phyloP scores from a whole-genome alignment of 2,888 invertebrate genomes.

The Agrilus cyanescens region DNA sequence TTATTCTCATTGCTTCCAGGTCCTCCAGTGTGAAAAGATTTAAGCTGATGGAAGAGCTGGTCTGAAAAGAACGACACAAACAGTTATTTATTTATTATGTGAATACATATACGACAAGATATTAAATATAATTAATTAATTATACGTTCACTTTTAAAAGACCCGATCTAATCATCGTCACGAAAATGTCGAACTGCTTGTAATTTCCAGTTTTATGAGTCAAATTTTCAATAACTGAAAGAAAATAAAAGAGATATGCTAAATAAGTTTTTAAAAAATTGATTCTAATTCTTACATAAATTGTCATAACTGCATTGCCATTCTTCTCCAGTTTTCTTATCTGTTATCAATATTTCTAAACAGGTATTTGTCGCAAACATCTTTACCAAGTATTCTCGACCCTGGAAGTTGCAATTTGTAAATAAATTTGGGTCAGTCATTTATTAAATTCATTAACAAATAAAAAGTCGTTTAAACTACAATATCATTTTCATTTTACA shows the following conservation, averaged over 20 bases:
- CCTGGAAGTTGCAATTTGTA: conserved; percentile 37
- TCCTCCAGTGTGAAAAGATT: conserved; percentile 43
- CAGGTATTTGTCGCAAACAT: conserved; percentile 35
- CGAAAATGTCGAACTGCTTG: conserved; percentile 42
- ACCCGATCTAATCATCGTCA: conserved; percentile 43
- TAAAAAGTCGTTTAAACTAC: too few species aligned
- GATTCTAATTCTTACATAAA: conserved; percentile 30
- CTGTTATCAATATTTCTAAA: conserved; percentile 38
- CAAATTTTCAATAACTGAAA: conserved; percentile 41
- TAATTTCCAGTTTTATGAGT: conserved; percentile 45
- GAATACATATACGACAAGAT: too few species aligned
- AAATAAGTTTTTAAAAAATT: background rate
- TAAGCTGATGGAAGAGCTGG: conserved; percentile 39
- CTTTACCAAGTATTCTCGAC: conserved; percentile 36
- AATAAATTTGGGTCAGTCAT: conserved; percentile 29
- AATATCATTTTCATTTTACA: too few species aligned
- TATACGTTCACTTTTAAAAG: conserved; percentile 36
- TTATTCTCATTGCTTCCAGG: conserved; percentile 36
- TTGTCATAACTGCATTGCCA: conserved; percentile 43
- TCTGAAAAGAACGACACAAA: conserved; percentile 26
- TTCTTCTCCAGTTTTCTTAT: conserved; percentile 42
- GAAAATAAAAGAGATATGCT: background rate
- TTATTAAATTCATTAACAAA: background rate
- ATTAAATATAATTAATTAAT: background rate
- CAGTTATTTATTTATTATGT: too few species aligned